A percentile compares a stretch with the other conserved stretches of the same genome.
These are phyloP conservation scores for Ptiloglossa arizonensis DNA, from an alignment of 1,140 invertebrate species.

Conservation along the genomic window DNA sequence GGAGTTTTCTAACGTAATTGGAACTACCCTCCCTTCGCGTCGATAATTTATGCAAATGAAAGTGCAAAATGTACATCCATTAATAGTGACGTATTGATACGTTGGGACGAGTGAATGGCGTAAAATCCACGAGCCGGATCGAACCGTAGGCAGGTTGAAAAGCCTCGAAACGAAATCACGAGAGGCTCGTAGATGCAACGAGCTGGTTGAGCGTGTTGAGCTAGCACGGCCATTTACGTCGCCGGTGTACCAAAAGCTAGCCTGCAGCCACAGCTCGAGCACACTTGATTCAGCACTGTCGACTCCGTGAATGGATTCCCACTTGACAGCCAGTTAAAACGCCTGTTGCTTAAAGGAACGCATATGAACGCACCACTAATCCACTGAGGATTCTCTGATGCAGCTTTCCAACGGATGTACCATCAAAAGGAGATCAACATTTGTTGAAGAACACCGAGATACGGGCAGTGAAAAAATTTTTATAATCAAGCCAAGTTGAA, in stretches of 20 bases:
- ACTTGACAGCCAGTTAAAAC: slow-evolving; percentile 67
- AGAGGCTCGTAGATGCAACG: slow-evolving; percentile 35
- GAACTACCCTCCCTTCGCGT: too few species aligned
- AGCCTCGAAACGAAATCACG: slow-evolving; percentile 45
- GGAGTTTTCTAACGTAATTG: slow-evolving; percentile 47
- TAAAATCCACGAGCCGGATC: slow-evolving; percentile 39
- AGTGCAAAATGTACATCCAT: slow-evolving; percentile 56
- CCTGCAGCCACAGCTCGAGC: slow-evolving; percentile 55
- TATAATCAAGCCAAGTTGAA: slow-evolving; percentile 2
- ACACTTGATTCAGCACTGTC: slow-evolving; percentile 65
- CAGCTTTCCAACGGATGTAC: neutral
- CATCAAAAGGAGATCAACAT: neutral
- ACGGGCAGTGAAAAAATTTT: neutral
- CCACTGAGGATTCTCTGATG: neutral
- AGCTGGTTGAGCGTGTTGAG: slow-evolving; percentile 48
- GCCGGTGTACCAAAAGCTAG: slow-evolving; percentile 60
- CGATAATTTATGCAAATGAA: slow-evolving; percentile 61
- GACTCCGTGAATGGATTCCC: slow-evolving; percentile 68
- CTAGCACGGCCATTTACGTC: slow-evolving; percentile 58
- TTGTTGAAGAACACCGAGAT: too few species aligned
- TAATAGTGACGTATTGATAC: slow-evolving; percentile 40
- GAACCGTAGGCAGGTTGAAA: neutral
- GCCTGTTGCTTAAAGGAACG: slow-evolving; percentile 67
- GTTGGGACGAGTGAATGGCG: slow-evolving; percentile 39
- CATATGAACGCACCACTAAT: slow-evolving; percentile 39